Evolutionary conservation across 1,140 invertebrate species (phyloP).

Genomic region (Ceratosolen solmsi): DNA sequence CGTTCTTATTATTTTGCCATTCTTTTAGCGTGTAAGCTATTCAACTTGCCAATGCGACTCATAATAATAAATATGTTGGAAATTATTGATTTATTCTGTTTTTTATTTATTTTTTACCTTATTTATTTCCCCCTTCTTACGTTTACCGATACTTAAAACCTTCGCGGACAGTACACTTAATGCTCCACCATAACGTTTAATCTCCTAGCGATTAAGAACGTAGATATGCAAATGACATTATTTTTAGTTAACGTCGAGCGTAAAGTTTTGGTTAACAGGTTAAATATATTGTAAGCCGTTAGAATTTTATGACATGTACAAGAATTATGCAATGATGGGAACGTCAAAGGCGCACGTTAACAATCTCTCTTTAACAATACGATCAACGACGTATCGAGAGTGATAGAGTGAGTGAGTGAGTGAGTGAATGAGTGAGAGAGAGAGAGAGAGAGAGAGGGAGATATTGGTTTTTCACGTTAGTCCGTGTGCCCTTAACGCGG

Average conservation of each 20-base stretch:
- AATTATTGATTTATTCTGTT: constrained; percentile 54
- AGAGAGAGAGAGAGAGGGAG: background rate
- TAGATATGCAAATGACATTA: no score
- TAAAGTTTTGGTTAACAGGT: no score
- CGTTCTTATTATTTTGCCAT: constrained; percentile 63
- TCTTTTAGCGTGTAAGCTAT: constrained; percentile 70
- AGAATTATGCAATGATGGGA: no score
- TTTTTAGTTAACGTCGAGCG: no score
- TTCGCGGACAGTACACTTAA: background rate
- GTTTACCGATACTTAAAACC: background rate
- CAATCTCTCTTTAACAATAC: no score
- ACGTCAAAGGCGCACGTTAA: no score
- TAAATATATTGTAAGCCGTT: no score
- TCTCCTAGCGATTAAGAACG: no score
- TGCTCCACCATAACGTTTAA: background rate
- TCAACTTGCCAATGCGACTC: constrained; percentile 70
- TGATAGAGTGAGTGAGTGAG: background rate
- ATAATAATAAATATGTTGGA: constrained; percentile 72
- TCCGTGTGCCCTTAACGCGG: background rate
- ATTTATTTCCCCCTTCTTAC: constrained; percentile 44
- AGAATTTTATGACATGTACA: no score
- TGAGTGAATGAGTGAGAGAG: background rate
- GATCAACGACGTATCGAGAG: no score
- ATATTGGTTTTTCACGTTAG: background rate
- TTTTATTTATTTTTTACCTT: constrained; percentile 44